Evolutionary conservation across 2,888 invertebrate genomes (phyloP), one percentile per base, ranked within the genome.

Genomic region (Dicyrtomina minuta): DNA sequence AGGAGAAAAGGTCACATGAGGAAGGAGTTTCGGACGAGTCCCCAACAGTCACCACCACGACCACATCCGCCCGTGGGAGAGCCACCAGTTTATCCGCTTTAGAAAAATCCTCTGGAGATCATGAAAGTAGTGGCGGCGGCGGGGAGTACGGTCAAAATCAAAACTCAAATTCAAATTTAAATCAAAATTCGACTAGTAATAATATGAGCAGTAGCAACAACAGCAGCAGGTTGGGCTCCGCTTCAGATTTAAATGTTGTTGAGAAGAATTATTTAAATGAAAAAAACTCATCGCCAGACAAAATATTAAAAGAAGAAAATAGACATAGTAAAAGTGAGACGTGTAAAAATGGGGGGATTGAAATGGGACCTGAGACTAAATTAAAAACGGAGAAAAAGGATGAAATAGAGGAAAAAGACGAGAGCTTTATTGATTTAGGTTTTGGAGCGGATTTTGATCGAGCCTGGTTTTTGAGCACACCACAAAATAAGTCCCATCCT

Each of bases 361-460:
- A n/a, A n/a, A n/a, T n/a, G n/a, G n/a, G n/a, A n/a, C n/a, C n/a
- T n/a, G n/a, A n/a, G n/a, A n/a, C n/a, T n/a, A n/a, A n/a, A n/a
- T n/a, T 27, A 56, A 67, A 70, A 53, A 58, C 72, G 44, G 72
- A 74, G 26, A 46, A 73, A 20, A 53, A 66, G 44, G 39, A 51
- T 58, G 51, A n/a, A n/a, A n/a, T n/a, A n/a, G n/a, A n/a, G n/a
- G n/a, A n/a, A n/a, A n/a, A 58, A 61, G 58, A n/a, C n/a, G n/a
- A n/a, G n/a, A n/a, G n/a, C n/a, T n/a, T n/a, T n/a, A n/a, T n/a
- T n/a, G n/a, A n/a, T n/a, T n/a, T n/a, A n/a, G n/a, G n/a, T n/a
- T n/a, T n/a, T n/a, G n/a, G n/a, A n/a, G n/a, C n/a, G n/a, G n/a
- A 64, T 70, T 76, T 77, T 70, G 77, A 77, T 22, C 71, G 71